Evolutionary conservation across 2,888 invertebrate species (phyloP).

Genomic region (Pandemis cinnamomeana): DNA sequence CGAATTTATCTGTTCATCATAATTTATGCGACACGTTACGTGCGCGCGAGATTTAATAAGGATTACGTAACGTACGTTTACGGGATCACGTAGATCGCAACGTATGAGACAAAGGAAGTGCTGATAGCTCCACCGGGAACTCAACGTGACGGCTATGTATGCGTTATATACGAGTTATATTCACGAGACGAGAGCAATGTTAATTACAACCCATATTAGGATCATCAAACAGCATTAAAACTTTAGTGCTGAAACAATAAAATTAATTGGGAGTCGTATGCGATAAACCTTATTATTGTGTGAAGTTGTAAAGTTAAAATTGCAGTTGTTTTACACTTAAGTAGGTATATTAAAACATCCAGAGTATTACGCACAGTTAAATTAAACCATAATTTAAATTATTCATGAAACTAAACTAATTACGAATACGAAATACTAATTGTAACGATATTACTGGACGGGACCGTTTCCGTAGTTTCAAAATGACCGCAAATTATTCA

Average conservation of each 20-base stretch:
- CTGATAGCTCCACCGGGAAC: constrained; percentile 21
- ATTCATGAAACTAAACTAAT: constrained; percentile 12
- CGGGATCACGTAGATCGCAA: constrained; percentile 15
- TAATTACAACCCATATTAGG: neutral
- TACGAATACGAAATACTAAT: constrained; percentile 5
- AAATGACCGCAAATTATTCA: constrained; percentile 14
- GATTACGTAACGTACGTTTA: constrained; percentile 25
- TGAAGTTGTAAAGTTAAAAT: neutral
- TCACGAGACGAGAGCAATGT: neutral
- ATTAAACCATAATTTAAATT: neutral
- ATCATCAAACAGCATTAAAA: neutral
- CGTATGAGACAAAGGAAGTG: constrained; percentile 17
- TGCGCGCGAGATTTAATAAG: constrained; percentile 35
- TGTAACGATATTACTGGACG: constrained; percentile 4
- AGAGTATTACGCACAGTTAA: neutral
- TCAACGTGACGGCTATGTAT: constrained; percentile 6
- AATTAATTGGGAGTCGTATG: neutral
- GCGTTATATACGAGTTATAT: constrained; percentile 5
- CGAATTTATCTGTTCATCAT: constrained; percentile 35
- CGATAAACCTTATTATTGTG: neutral
- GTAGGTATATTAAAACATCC: neutral
- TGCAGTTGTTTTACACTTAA: neutral
- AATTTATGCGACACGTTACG: constrained; percentile 29
- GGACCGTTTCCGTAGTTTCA: neutral
- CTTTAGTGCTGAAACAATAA: neutral